Evolutionary conservation across 2,888 invertebrate genomes (phyloP), one percentile per base, ranked within the genome.

Genomic region (Nemotelus pantherinus): DNA sequence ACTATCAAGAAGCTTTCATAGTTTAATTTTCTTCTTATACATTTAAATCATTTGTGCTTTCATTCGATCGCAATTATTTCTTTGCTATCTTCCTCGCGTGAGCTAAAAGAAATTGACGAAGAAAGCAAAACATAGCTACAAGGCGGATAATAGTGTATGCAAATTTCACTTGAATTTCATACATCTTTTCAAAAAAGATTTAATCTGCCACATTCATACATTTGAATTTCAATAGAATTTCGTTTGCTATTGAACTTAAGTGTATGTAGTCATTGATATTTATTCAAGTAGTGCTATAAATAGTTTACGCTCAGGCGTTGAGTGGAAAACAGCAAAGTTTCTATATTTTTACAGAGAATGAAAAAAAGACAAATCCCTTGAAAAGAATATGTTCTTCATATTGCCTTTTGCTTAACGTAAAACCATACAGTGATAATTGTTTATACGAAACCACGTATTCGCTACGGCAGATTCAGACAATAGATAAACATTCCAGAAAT

Each of bases 161-260:
- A 25, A 25, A 25, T 25, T 25, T 25, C 25, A 25, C 25, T 25
- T 25, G 25, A 25, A 25, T 25, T 25, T 25, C 25, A 25, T 25
- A 25, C 9, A 50, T 9, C 50, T 50, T 7, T 50, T 9, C 50
- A 9, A 50, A 50, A 9, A 5, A 50, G 50, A 50, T 50, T 50
- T 50, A 5, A 50, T 60, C 41, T 60, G 4, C 41, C 39, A 39
- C 25, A 25, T 25, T 25, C 25, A 25, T 3, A 41, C 41, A 60
- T 60, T 60, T 60, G 60, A 60, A 60, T 60, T 60, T 60, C 60
- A 60, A 60, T 60, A 60, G 60, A 7, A 39, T 60, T 58, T 60
- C 41, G 60, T 60, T 60, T 60, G 60, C 60, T 41, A 41, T 60
- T 60, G 25, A 43, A 60, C 60, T 60, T 60, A 60, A 9, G 25